These are phyloP conservation scores for Spilarctia lutea DNA, from an alignment of 2,888 invertebrate genomes.

Conservation along the genomic window DNA sequence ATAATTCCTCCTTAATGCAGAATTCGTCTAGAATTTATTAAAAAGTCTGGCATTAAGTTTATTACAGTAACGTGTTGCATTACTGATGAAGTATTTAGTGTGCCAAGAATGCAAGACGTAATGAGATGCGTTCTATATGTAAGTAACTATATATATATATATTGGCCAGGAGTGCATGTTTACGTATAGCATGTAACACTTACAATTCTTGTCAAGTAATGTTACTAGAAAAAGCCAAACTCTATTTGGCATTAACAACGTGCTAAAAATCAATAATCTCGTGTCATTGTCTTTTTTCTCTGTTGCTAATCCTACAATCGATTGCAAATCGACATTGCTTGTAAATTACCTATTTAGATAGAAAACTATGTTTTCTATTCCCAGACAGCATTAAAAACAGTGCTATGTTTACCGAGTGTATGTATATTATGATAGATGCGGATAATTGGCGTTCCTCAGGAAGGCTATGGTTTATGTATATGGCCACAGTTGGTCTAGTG, in stretches of 20 bases:
- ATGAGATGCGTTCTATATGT: background rate
- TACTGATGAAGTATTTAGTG: background rate
- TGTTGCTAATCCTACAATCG: constrained; percentile 3
- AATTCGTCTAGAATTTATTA: too few species aligned
- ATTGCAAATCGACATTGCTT: constrained; percentile 1
- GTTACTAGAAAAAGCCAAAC: constrained; percentile 7
- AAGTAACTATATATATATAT: background rate
- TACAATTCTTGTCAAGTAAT: constrained; percentile 13
- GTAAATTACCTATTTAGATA: background rate
- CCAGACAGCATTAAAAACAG: background rate
- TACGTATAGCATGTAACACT: background rate
- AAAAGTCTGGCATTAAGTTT: background rate
- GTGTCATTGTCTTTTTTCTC: constrained; percentile 7
- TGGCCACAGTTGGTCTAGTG: too few species aligned
- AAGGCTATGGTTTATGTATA: too few species aligned
- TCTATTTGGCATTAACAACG: constrained; percentile 7
- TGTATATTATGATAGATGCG: too few species aligned
- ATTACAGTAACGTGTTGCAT: background rate
- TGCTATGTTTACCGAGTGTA: background rate
- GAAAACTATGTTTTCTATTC: background rate
- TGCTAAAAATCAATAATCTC: constrained; percentile 10
- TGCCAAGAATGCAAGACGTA: background rate
- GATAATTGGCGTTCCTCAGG: too few species aligned
- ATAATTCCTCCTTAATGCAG: background rate
- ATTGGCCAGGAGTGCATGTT: background rate